Evolutionary conservation across 2,888 invertebrate genomes (phyloP).

Genomic region (Napeogenes inachia): DNA sequence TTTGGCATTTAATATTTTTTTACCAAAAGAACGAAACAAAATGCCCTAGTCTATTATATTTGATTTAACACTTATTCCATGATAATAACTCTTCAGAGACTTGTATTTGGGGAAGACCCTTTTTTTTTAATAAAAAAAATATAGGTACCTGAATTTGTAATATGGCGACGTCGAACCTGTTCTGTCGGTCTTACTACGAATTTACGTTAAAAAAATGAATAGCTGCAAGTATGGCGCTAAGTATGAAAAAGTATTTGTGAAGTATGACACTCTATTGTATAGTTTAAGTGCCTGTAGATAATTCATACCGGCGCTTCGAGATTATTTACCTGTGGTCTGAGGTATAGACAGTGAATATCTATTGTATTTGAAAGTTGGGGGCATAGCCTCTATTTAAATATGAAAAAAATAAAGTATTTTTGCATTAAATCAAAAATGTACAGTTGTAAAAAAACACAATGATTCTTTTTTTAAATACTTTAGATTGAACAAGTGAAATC

Average conservation of each 20-base stretch:
- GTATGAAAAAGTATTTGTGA: conserved; percentile 41
- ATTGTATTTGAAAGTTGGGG: neutral
- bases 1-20: too few relatives aligned
- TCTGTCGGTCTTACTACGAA: conserved; percentile 59
- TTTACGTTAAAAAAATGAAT: conserved; percentile 52
- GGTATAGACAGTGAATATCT: neutral
- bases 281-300: conserved; percentile 19
- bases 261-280: conserved; percentile 22
- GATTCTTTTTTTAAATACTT: too few relatives aligned
- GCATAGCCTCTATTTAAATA: neutral
- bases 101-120: conserved; percentile 55
- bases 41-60: conserved; percentile 19
- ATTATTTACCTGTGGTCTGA: conserved; percentile 41
- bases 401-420: neutral
- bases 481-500: too few relatives aligned
- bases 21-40: neutral
- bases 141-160: conserved; percentile 54
- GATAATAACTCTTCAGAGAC: conserved; percentile 30
- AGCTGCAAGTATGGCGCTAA: conserved; percentile 64
- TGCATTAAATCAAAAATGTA: neutral
- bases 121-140: conserved; percentile 39
- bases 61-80: conserved; percentile 28
- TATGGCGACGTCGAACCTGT: conserved; percentile 43
- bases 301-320: conserved; percentile 34
- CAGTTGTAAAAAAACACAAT: too few relatives aligned